phyloP scores from a whole-genome alignment of 2,888 invertebrate genomes.

The Acanthosoma haemorrhoidale region DNA sequence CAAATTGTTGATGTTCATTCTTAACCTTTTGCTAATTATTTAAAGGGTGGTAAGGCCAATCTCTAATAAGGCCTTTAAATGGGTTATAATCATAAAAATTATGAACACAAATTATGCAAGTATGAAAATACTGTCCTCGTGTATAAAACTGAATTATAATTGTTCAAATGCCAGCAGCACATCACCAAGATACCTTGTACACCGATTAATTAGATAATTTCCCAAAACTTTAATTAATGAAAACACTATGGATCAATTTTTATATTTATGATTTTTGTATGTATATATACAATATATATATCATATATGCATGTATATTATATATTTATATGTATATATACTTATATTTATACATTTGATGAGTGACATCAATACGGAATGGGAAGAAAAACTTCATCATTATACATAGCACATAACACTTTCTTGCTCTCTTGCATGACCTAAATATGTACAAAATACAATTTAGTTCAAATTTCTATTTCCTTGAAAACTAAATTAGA shows the following conservation, averaged over 20 bases:
- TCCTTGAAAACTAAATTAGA: constrained; percentile 20
- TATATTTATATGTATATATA: constrained; percentile 22
- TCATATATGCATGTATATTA: too few relatives aligned
- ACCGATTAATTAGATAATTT: constrained; percentile 21
- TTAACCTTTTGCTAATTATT: neutral
- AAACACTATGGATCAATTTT: constrained; percentile 30
- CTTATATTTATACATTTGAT: constrained; percentile 23
- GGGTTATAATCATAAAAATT: constrained; percentile 5
- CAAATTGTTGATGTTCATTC: neutral
- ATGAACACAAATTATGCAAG: constrained; percentile 1
- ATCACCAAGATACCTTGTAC: constrained; percentile 31
- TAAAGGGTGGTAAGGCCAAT: neutral
- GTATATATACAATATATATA: too few relatives aligned
- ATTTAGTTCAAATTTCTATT: constrained; percentile 7
- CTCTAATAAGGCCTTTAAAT: neutral
- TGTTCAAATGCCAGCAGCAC: constrained; percentile 19
- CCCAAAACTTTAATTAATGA: constrained; percentile 26
- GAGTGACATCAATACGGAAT: constrained; percentile 23
- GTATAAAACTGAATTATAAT: constrained; percentile 10
- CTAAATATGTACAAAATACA: constrained; percentile 29
- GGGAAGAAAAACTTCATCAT: constrained; percentile 20
- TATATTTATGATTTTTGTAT: constrained; percentile 22
- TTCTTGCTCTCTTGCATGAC: constrained; percentile 20
- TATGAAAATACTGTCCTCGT: constrained; percentile 11
- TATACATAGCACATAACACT: constrained; percentile 25